Base-by-base conservation (phyloP, 2,113 vertebrate genomes). In the Microtus richardsoni region DNA sequence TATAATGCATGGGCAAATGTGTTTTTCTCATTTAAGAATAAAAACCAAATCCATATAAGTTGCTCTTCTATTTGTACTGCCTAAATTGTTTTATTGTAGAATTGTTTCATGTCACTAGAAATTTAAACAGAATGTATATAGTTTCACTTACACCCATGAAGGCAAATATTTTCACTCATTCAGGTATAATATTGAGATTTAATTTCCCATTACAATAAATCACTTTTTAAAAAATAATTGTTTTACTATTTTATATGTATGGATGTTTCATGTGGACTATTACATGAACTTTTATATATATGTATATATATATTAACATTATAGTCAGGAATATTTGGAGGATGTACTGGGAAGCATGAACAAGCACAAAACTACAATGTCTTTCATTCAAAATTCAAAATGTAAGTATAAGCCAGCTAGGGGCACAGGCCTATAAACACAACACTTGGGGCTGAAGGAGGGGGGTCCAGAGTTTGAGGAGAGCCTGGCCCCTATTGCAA, bases 341-440 rank as follows among this genome's bases (percentile, higher is more conserved):
- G 52, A 84, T 84, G 44, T 80, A 75, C 41, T 92, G 44, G 66
- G 83, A 92, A 79, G 87, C 91, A 24, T 96, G 41, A 86, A 62
- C 83, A 89, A 74, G 22, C 58, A 52, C 30, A 64, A 70, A 89
- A 77, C 41, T 36, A 2, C 33, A 80, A 9, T 86, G 36, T 70
- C 54, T 39, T 33, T 93, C 26, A 33, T 90, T 94, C 85, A 86
- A 95, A 91, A 28, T 88, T 91, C 68, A 89, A 96, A 93, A 58
- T 94, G 5, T 89, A 21, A 41, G 41, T 5, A 24, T 26, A 77
- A 33, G 58, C 3, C 26, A 24, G 30, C 6, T 3, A 1, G 13
- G 66, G 26, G 49, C 30, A 54, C 36, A 75, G 6, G 5, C 39
- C 41, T 75, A 58, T 77, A 62, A 24, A 62, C 19, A 41, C 39